phyloP scores from a whole-genome alignment of 2,113 vertebrate species.

The Albula goreensis region DNA sequence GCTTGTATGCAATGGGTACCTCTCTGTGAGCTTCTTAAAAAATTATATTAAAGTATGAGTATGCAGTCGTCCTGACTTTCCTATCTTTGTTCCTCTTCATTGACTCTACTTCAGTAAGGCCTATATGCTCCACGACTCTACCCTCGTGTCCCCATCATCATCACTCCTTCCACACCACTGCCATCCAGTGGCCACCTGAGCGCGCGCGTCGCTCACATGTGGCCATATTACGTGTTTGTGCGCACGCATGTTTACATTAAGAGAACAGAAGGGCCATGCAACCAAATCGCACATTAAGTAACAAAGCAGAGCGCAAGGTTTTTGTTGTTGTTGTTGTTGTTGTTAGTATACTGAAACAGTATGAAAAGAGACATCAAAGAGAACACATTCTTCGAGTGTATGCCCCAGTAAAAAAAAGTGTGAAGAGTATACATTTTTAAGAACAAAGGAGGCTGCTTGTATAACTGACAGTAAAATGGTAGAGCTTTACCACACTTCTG shows the following conservation, averaged over 20 bases:
- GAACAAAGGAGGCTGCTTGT: not conserved
- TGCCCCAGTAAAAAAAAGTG: not conserved
- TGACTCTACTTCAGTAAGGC: constrained; percentile 27
- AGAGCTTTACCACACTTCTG: not conserved
- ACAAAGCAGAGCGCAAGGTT: not conserved
- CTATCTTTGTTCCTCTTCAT: constrained; percentile 35
- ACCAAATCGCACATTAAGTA: not conserved
- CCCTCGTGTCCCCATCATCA: constrained; percentile 15
- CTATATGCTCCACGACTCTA: constrained; percentile 12
- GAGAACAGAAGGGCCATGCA: not conserved
- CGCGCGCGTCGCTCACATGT: constrained; percentile 27
- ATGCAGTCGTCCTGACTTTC: constrained; percentile 1
- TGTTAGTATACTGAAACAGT: not conserved
- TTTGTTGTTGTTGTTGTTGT: too few species aligned
- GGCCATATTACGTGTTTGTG: constrained; percentile 16
- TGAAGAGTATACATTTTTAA: not conserved
- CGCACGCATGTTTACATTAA: not conserved
- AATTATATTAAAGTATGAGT: constrained; percentile 30
- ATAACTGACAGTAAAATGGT: not conserved
- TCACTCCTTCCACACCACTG: constrained; percentile 65
- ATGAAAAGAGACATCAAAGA: not conserved
- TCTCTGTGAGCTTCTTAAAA: constrained; percentile 18
- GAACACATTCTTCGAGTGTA: not conserved
- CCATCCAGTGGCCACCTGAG: constrained; percentile 65
- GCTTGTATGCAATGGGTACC: too few species aligned